Evolutionary conservation across 2,797 vertebrate species (phyloP).

Genomic region (Sarcophilus harrisii): DNA sequence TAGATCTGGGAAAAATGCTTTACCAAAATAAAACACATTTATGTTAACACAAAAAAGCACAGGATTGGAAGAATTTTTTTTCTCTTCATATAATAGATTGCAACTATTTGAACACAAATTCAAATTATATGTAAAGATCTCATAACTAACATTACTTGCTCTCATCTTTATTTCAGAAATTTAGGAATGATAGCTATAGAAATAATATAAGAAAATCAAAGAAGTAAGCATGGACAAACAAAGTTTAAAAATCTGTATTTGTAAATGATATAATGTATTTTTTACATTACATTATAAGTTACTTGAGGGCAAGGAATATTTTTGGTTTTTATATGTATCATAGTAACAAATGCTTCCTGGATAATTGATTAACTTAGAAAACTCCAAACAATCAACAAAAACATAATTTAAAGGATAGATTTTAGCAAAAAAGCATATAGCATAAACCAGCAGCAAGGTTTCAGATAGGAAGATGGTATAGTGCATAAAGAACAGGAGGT

Average conservation of each 20-base stretch:
- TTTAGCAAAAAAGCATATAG: background rate
- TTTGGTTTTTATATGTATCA: background rate
- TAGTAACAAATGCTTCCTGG: background rate
- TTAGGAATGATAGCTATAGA: background rate
- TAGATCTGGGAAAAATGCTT: background rate
- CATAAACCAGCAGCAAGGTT: background rate
- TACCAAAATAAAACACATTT: background rate
- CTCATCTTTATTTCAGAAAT: background rate
- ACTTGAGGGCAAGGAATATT: background rate
- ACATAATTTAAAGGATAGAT: background rate
- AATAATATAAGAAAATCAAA: background rate
- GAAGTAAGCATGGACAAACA: background rate
- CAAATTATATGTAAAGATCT: background rate
- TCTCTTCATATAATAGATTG: background rate
- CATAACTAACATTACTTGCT: background rate
- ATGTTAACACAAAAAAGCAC: background rate
- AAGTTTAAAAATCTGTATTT: background rate
- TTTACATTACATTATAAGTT: background rate
- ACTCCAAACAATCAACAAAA: background rate
- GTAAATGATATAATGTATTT: background rate
- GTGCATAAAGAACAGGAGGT: background rate
- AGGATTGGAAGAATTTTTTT: background rate
- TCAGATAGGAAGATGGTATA: background rate
- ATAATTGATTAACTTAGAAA: background rate
- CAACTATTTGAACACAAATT: background rate